Percentiles rank a stretch among this genome's conserved stretches.
Evolutionary conservation across 2,797 vertebrate species (phyloP).

Genomic region (Hyperoplus immaculatus): DNA sequence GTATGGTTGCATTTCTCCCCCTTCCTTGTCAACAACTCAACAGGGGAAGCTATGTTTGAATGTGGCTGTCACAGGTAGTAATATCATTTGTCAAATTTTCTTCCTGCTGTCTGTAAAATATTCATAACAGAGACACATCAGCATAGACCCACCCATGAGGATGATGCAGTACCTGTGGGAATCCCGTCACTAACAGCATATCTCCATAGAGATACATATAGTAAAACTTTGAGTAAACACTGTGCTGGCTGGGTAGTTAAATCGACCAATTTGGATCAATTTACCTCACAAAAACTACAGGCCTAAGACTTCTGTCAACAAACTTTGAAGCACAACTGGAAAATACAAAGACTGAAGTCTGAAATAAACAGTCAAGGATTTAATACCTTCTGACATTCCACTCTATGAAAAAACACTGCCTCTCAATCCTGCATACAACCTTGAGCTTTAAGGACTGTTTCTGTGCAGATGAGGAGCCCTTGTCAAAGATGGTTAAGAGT

Average conservation of each 20-base stretch:
- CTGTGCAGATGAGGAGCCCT: constrained; percentile 40
- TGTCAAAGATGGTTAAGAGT: constrained; percentile 33
- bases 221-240: constrained; percentile 27
- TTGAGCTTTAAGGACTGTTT: constrained; percentile 39
- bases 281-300: constrained; percentile 5
- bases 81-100: not conserved
- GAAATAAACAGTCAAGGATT: constrained; percentile 52
- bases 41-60: not conserved
- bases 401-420: constrained; percentile 18
- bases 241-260: not conserved
- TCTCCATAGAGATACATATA: not conserved
- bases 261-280: constrained; percentile 11
- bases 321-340: constrained; percentile 28
- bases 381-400: constrained; percentile 34
- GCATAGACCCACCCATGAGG: not conserved
- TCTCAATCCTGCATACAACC: constrained; percentile 49
- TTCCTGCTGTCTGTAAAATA: constrained; percentile 10
- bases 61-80: not conserved
- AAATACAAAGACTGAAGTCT: constrained; percentile 41
- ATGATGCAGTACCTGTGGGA: constrained; percentile 10
- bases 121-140: not conserved
- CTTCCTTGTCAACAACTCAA: not conserved
- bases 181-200: not conserved
- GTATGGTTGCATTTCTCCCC: not conserved
- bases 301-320: constrained; percentile 15